These are phyloP conservation scores for Latrodectus elegans DNA, from an alignment of 2,888 invertebrate species.

Conservation along the genomic window DNA sequence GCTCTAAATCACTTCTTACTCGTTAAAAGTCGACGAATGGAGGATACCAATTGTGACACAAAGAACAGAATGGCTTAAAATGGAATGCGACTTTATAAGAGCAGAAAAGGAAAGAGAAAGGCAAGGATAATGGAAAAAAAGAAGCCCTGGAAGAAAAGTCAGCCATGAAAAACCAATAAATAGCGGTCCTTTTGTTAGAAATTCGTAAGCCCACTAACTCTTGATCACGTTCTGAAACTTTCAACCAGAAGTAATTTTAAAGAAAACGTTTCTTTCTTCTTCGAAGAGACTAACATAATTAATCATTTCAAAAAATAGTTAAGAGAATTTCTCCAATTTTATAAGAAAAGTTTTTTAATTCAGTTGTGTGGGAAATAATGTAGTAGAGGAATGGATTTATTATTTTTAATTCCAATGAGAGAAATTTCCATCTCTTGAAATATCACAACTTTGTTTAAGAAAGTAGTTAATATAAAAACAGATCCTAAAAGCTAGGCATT, in stretches of 20 bases:
- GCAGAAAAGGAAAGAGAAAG: constrained; percentile 8
- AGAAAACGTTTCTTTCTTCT: neutral
- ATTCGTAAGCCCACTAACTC: neutral
- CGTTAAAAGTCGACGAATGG: too few relatives aligned
- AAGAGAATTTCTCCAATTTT: neutral
- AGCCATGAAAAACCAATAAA: constrained; percentile 24
- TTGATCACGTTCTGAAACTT: constrained; percentile 48
- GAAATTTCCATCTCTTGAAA: too few relatives aligned
- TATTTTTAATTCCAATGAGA: too few relatives aligned
- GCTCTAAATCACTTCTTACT: too few relatives aligned
- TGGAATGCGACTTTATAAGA: neutral
- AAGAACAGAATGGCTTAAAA: neutral
- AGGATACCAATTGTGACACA: neutral
- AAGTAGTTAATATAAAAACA: too few relatives aligned
- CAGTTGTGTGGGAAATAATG: too few relatives aligned
- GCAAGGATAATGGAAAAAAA: constrained; percentile 25
- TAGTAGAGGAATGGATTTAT: too few relatives aligned
- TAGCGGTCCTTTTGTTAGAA: constrained; percentile 34
- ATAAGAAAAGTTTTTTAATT: too few relatives aligned
- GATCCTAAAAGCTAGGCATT: too few relatives aligned
- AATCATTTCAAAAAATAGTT: neutral
- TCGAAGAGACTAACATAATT: neutral
- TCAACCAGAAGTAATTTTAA: constrained; percentile 17
- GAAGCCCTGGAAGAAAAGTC: constrained; percentile 25
- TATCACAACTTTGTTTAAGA: too few relatives aligned